Base-by-base conservation (phyloP, 2,888 invertebrate species). In the Ophion ventricosus region DNA sequence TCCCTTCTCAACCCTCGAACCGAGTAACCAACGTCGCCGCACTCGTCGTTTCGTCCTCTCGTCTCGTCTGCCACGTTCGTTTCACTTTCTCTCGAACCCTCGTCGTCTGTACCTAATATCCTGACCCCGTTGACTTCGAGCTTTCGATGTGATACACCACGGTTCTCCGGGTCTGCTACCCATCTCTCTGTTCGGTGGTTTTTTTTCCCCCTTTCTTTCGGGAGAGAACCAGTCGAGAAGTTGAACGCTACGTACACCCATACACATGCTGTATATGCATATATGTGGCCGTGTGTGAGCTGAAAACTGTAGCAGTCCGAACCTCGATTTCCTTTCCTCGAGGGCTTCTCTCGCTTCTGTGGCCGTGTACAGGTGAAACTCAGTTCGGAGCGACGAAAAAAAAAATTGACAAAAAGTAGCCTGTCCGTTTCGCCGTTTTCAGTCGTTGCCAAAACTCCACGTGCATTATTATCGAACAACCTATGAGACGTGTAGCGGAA, bases 341-440 rank as follows among this genome's bases (percentile, higher is more conserved):
- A 88, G 90, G 87, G 87, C 87, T 89, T 87, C 87, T 82, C 80
- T 86, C 80, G 82, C 83, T 64, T 56, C 64, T 49, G 35, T 86
- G 87, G 82, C 83, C 77, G 43, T 64, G 54, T 69, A 69, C 75
- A 76, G 78, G 84, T 84, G 26, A 82, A 79, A 77, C 75, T 84
- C 64, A 70, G 80, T 84, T 79, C 72, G 54, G 25, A 35, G 67
- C 72, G 67, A 66, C 29, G 25, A 35, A 35, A 11, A 49, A 67
- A 56, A 69, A 73, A 26, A 66, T 23, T 3, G 72, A 35, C 29
- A 20, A 76, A 79, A 76, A 83, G 59, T 74, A 35, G 80, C 72
- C 49, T 20, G 20, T 26, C 54, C 40, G 54, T 43, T 57, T 63
- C 57, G 20, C 17, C 25, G 73, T 63, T 75, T 83, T 79, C 64